These are phyloP conservation scores for Chunga burmeisteri DNA, from an alignment of 2,113 vertebrate genomes.

Conservation along the genomic window DNA sequence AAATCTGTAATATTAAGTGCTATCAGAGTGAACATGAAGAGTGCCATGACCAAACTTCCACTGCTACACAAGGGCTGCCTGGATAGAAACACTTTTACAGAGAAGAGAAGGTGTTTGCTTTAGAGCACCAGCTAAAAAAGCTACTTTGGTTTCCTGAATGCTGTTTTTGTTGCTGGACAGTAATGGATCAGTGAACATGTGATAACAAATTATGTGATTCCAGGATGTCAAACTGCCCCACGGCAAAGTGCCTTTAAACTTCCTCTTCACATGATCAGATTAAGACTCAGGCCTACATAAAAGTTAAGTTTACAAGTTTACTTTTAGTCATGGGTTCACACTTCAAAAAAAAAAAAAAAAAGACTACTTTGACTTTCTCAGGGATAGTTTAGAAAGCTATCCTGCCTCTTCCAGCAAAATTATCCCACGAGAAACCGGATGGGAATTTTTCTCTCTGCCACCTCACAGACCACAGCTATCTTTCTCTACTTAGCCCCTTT, in stretches of 20 bases:
- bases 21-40: neutral
- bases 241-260: neutral
- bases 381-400: neutral
- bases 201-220: neutral
- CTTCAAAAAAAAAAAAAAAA: neutral
- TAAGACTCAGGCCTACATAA: neutral
- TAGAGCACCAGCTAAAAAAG: neutral
- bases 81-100: neutral
- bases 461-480: conserved; percentile 17
- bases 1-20: neutral
- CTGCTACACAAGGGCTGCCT: neutral
- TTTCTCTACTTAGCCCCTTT: neutral
- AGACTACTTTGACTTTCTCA: neutral
- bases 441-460: neutral
- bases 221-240: conserved; percentile 22
- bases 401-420: neutral
- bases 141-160: conserved; percentile 12
- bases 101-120: neutral
- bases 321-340: neutral
- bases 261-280: neutral
- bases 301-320: neutral
- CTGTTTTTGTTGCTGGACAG: conserved; percentile 18
- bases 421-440: conserved; percentile 32
- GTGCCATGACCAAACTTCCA: neutral
- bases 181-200: neutral